These are phyloP conservation scores for Ormyrus pomaceus DNA, from an alignment of 2,888 invertebrate species.

Conservation along the genomic window DNA sequence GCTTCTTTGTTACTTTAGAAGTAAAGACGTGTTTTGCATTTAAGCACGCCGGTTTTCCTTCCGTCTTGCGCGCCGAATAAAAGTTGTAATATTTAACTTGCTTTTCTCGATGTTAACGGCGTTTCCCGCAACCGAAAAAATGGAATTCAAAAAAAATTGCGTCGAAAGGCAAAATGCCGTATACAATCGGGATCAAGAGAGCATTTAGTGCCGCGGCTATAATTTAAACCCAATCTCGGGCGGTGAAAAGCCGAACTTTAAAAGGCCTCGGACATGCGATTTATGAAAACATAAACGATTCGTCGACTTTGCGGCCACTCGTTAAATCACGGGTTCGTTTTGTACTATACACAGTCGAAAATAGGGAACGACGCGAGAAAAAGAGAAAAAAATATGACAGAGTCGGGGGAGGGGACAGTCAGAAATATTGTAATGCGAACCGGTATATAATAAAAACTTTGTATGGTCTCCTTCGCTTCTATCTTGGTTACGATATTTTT, in stretches of 20 bases:
- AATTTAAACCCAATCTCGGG: conserved; percentile 9
- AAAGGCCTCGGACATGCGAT: conserved; percentile 7
- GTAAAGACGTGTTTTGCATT: conserved; percentile 7
- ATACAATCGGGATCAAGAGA: background rate
- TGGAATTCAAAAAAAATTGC: background rate
- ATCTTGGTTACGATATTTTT: too few relatives aligned
- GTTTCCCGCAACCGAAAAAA: background rate
- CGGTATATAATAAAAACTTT: background rate
- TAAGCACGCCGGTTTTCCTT: background rate
- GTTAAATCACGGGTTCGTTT: conserved; percentile 23
- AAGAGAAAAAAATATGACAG: too few relatives aligned
- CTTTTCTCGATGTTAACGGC: background rate
- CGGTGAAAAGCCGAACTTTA: conserved; percentile 35
- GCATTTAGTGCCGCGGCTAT: conserved; percentile 7
- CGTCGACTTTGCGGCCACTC: conserved; percentile 13
- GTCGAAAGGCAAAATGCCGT: background rate
- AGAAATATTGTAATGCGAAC: conserved; percentile 5
- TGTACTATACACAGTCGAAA: background rate
- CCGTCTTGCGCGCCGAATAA: background rate
- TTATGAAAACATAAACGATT: conserved; percentile 45
- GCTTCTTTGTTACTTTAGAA: conserved; percentile 22
- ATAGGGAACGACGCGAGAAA: background rate
- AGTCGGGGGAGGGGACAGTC: background rate
- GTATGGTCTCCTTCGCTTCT: conserved; percentile 17
- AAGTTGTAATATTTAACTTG: background rate